These are phyloP conservation scores for Hydropsyche betteni DNA, from an alignment of 2,888 invertebrate species.

Conservation along the genomic window DNA sequence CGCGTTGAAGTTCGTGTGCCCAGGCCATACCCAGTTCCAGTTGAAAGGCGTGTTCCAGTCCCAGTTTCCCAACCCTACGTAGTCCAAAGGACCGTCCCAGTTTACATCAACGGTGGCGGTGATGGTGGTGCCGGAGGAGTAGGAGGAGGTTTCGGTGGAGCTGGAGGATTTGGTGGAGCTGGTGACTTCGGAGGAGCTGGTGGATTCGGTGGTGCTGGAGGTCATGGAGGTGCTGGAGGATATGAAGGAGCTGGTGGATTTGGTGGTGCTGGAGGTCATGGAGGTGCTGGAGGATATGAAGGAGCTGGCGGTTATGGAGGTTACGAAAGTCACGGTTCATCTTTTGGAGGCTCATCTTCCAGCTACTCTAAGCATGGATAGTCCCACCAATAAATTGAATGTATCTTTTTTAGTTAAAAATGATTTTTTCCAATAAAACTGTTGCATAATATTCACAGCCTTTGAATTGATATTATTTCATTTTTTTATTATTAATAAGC, in stretches of 20 bases:
- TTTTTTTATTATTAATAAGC: no score
- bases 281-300: slow-evolving; percentile 24
- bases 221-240: slow-evolving; percentile 9
- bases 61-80: slow-evolving; percentile 49
- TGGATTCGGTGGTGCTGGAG: slow-evolving; percentile 55
- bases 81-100: slow-evolving; percentile 48
- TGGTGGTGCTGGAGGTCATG: slow-evolving; percentile 3
- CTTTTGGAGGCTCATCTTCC: no score
- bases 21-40: slow-evolving; percentile 49
- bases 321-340: background rate
- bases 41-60: slow-evolving; percentile 46
- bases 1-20: slow-evolving; percentile 50
- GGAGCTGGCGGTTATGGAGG: slow-evolving; percentile 53
- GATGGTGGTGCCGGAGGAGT: background rate
- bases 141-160: slow-evolving; percentile 6
- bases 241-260: background rate
- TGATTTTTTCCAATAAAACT: no score
- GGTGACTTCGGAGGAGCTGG: slow-evolving; percentile 52
- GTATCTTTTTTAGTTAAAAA: no score
- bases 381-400: no score
- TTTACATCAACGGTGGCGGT: slow-evolving; percentile 44
- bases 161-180: slow-evolving; percentile 5
- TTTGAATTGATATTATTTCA: no score
- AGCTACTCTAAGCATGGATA: no score
- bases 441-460: no score